phyloP scores from a whole-genome alignment of 2,113 vertebrate species.

The Barnardius zonarius region DNA sequence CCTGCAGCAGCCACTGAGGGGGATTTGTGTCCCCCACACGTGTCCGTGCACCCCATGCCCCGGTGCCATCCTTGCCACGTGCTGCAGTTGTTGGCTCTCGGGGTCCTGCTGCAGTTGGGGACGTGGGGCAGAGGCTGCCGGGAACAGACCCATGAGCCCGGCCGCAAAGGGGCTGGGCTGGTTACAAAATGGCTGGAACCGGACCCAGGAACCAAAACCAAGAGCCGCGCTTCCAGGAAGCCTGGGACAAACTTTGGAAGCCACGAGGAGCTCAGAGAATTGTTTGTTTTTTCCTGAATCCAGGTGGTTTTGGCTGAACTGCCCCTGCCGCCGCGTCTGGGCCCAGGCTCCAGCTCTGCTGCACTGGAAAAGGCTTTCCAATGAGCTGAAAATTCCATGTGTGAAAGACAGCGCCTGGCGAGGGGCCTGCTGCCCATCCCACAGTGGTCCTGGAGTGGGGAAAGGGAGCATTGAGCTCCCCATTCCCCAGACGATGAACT shows the following conservation, averaged over 20 bases:
- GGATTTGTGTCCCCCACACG: neutral
- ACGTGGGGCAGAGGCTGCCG: neutral
- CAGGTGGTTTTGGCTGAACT: conserved; percentile 22
- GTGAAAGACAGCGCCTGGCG: neutral
- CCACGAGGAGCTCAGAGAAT: neutral
- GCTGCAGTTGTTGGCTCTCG: accelerated
- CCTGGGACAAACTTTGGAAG: neutral
- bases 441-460: neutral
- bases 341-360: neutral
- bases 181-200: neutral
- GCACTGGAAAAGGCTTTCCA: neutral
- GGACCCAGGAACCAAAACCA: neutral
- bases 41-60: neutral
- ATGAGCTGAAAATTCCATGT: neutral
- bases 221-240: neutral
- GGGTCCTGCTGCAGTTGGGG: neutral
- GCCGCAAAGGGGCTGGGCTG: neutral
- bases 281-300: conserved; percentile 9
- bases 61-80: accelerated
- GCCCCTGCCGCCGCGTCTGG: neutral
- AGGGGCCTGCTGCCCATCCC: neutral
- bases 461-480: neutral
- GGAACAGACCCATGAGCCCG: accelerated
- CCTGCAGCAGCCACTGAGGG: no score
- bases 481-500: neutral